A percentile compares a stretch with the other conserved stretches of the same genome.
Conservation (phyloP, 1,140 invertebrate genomes). For the Cepaea nemoralis region DNA sequence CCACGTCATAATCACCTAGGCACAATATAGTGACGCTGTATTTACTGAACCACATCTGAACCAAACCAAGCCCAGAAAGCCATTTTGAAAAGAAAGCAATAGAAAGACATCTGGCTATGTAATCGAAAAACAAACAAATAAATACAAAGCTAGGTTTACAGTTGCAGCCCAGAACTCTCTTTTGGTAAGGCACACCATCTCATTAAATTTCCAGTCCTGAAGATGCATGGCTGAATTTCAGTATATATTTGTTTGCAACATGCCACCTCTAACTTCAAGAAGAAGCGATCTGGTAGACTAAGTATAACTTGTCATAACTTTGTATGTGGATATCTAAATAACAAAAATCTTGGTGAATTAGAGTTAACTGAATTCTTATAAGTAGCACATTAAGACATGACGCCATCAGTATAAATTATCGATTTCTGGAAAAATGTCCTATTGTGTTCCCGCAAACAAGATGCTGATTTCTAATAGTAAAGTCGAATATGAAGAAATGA, state of each 20-base stretch:
- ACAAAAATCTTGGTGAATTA: too few species aligned
- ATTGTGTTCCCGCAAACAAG: not conserved
- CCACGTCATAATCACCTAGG: conserved; percentile 14
- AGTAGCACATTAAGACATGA: not conserved
- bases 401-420: not conserved
- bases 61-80: not conserved
- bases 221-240: not conserved
- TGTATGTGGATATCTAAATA: too few species aligned
- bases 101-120: not conserved
- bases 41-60: not conserved
- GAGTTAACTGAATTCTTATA: not conserved
- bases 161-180: not conserved
- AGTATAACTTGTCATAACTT: too few species aligned
- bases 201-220: not conserved
- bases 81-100: conserved; percentile 4
- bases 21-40: not conserved
- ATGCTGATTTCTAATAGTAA: conserved; percentile 26
- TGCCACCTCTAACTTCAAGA: too few species aligned
- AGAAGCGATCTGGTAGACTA: too few species aligned
- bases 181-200: not conserved
- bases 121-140: not conserved
- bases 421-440: not conserved
- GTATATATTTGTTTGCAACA: too few species aligned
- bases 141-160: not conserved
- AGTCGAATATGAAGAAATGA: conserved; percentile 52